A percentile compares a stretch with the other conserved stretches of the same genome.
Evolutionary conservation across 2,888 invertebrate species (phyloP).

Genomic region (Spilarctia lutea): DNA sequence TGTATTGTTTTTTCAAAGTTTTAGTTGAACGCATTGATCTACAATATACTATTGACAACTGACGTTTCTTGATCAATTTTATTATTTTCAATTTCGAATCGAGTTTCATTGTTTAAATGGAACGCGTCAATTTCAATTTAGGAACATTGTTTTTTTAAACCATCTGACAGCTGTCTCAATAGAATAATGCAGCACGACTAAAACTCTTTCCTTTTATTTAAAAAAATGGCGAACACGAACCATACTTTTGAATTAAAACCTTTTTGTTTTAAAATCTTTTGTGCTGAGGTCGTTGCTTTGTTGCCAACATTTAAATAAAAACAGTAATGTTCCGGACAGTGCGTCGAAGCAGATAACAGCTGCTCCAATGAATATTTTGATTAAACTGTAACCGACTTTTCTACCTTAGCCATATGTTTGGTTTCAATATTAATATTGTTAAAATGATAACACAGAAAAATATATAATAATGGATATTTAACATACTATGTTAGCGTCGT

Average conservation of each 20-base stretch:
- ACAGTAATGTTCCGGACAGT: conserved; percentile 82
- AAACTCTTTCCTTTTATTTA: conserved; percentile 45
- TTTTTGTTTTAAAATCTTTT: conserved; percentile 32
- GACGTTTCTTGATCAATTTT: conserved; percentile 72
- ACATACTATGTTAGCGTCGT: not conserved
- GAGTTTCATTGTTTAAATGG: conserved; percentile 80
- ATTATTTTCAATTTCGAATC: conserved; percentile 78
- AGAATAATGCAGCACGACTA: conserved; percentile 63
- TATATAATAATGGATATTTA: not conserved
- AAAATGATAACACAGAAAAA: conserved; percentile 11
- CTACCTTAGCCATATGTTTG: conserved; percentile 40
- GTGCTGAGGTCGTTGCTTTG: conserved; percentile 53
- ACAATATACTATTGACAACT: not conserved
- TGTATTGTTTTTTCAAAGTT: not conserved
- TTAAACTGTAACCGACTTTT: conserved; percentile 50
- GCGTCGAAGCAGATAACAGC: conserved; percentile 69
- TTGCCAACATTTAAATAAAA: conserved; percentile 79
- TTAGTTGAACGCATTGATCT: not conserved
- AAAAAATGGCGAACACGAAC: conserved; percentile 26
- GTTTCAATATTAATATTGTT: conserved; percentile 36
- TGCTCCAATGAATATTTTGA: conserved; percentile 58
- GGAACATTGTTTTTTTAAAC: conserved; percentile 65
- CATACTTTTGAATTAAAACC: conserved; percentile 27
- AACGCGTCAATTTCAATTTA: conserved; percentile 84
- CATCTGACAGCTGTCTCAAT: conserved; percentile 68